phyloP scores from a whole-genome alignment of 2,113 vertebrate genomes.

The Lepus americanus region DNA sequence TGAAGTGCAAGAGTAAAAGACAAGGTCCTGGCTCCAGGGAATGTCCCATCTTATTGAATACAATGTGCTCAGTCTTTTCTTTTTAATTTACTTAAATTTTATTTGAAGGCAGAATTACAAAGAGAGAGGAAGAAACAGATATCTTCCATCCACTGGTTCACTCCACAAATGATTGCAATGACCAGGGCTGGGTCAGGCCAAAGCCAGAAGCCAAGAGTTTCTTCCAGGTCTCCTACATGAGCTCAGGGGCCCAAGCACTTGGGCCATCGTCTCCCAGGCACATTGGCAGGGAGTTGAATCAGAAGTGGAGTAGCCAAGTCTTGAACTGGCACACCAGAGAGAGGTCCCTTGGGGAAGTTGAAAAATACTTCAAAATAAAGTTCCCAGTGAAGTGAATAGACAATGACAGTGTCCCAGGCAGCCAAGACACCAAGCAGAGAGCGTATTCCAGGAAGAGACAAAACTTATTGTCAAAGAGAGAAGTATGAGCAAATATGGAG shows the following conservation, averaged over 20 bases:
- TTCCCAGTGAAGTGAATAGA: neutral
- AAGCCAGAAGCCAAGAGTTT: too few species aligned
- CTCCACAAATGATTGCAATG: too few species aligned
- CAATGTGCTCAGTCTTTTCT: neutral
- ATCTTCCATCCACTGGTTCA: too few species aligned
- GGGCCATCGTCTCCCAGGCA: too few species aligned
- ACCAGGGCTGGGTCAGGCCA: too few species aligned
- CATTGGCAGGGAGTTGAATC: too few species aligned
- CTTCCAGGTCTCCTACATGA: too few species aligned
- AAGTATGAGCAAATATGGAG: neutral
- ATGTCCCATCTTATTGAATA: neutral
- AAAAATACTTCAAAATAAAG: constrained; percentile 44
- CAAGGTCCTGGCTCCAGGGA: neutral
- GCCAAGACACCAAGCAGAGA: neutral
- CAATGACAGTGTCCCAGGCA: neutral
- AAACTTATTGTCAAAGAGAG: neutral
- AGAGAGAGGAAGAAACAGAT: too few species aligned
- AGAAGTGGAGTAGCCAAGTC: too few species aligned
- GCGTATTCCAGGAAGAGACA: neutral
- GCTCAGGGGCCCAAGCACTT: too few species aligned
- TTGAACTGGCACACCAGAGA: too few species aligned
- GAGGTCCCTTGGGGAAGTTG: neutral
- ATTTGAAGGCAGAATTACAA: too few species aligned
- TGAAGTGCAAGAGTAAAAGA: neutral
- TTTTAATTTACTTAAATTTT: neutral